phyloP scores from a whole-genome alignment of 2,797 vertebrate genomes.

The Pogoniulus pusillus region DNA sequence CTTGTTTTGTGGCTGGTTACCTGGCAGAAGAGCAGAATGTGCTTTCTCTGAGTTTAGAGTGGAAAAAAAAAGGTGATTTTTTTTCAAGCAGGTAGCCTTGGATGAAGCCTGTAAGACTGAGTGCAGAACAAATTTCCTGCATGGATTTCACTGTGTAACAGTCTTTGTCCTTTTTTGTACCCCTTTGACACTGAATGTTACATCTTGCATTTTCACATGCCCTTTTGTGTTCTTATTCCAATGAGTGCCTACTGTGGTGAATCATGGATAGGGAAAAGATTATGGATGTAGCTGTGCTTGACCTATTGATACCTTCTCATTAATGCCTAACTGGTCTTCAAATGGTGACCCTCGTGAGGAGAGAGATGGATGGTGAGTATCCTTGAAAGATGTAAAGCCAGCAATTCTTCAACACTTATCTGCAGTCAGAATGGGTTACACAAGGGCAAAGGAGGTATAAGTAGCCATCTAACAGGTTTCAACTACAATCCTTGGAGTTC shows the following conservation, averaged over 20 bases:
- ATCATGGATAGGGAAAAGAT: neutral
- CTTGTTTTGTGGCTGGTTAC: too few relatives aligned
- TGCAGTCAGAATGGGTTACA: neutral
- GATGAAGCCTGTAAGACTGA: neutral
- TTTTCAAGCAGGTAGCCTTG: neutral
- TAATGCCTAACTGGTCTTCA: neutral
- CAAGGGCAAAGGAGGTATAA: slow-evolving; percentile 17
- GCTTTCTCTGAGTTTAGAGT: neutral
- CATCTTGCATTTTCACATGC: neutral
- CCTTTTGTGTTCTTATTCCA: neutral
- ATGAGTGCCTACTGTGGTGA: neutral
- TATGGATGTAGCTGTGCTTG: neutral
- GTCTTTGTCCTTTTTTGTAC: neutral
- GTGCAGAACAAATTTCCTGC: neutral
- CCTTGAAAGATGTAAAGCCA: neutral
- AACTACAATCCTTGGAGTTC: neutral
- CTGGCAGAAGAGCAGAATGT: neutral
- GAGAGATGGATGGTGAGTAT: neutral
- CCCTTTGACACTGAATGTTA: neutral
- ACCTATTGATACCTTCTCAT: neutral
- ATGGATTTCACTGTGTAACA: neutral
- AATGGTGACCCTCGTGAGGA: neutral
- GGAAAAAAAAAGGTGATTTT: neutral
- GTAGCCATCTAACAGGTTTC: slow-evolving; percentile 32
- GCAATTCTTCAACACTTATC: neutral